Evolutionary conservation across 2,113 vertebrate genomes (phyloP), one percentile per base, ranked within the genome.

Genomic region (Malurus cyaneus): DNA sequence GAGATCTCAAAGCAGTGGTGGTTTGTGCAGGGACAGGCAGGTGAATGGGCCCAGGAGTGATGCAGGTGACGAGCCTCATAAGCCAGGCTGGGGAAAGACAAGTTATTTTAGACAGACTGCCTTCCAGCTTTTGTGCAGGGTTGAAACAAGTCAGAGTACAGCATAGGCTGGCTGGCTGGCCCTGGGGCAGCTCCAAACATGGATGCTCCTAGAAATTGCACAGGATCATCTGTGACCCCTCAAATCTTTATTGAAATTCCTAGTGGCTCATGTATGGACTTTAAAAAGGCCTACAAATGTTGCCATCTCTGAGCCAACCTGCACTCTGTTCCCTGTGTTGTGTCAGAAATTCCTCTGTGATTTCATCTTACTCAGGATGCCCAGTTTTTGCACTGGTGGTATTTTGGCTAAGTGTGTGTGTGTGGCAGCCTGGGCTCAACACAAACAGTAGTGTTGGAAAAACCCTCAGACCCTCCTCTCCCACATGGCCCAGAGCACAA

Each of bases 41-140:
- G 29, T 19, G 25, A 70, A 46, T 0, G 2, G 42, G 24, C 36
- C 36, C 18, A 20, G 80, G 1, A 1, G 49, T n/a, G 32, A 5
- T 70, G 73, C 24, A 73, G 23, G 54, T 42, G 67, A 49, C 8
- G 0, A 0, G 17, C 14, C 18, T 26, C 1, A 1, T 18, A 64
- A 62, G 21, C 12, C 28, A 74, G 18, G 14, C 44, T 71, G 20
- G 31, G 39, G 39, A 64, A 16, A 80, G n/a, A 80, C 13, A 29
- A 73, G 29, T 12, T 64, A 7, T 70, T 70, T 80, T 44, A 47
- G 29, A 18, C 20, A 50, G 56, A 32, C 59, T 85, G 53, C 19
- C n/a, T 52, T 70, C 44, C 1, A 3, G 36, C 32, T 70, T 7
- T 8, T 18, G 42, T 21, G 29, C 14, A 53, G 24, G 61, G 34